Evolutionary conservation across 1,140 invertebrate genomes (phyloP).

Genomic region (Acromyrmex charruanus): DNA sequence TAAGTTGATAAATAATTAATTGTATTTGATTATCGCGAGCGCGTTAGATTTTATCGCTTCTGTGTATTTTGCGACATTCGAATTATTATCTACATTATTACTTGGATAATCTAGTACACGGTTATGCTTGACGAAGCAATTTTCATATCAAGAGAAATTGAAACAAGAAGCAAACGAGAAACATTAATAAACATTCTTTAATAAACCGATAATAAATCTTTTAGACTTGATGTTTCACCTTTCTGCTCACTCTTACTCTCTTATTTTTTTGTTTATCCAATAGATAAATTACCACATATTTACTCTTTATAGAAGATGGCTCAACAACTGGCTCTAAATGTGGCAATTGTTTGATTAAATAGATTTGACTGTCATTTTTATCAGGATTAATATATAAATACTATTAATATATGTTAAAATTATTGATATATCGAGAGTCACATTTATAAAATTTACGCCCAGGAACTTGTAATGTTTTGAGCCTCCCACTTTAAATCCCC

Average conservation of each 20-base stretch:
- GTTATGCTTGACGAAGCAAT: neutral
- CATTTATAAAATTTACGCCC: too few relatives aligned
- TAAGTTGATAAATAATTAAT: slow-evolving; percentile 29
- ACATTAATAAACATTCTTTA: neutral
- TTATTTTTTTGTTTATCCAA: too few relatives aligned
- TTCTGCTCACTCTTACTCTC: too few relatives aligned
- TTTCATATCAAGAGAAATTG: neutral
- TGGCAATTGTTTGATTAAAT: neutral
- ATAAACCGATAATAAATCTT: neutral
- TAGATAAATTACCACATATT: too few relatives aligned
- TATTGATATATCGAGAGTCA: too few relatives aligned
- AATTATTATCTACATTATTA: slow-evolving; percentile 10
- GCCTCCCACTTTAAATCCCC: too few relatives aligned
- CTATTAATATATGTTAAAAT: neutral
- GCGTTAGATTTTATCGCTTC: neutral
- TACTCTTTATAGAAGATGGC: too few relatives aligned
- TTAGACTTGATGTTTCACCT: neutral
- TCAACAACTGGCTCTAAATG: too few relatives aligned
- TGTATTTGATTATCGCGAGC: neutral
- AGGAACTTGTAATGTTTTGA: too few relatives aligned
- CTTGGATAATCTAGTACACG: neutral
- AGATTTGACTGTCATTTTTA: neutral
- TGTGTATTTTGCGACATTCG: slow-evolving; percentile 11
- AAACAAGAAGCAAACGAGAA: neutral
- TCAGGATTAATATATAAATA: neutral